These are phyloP conservation scores for Ardeotis arabs DNA, from an alignment of 2,113 vertebrate species.

Conservation along the genomic window DNA sequence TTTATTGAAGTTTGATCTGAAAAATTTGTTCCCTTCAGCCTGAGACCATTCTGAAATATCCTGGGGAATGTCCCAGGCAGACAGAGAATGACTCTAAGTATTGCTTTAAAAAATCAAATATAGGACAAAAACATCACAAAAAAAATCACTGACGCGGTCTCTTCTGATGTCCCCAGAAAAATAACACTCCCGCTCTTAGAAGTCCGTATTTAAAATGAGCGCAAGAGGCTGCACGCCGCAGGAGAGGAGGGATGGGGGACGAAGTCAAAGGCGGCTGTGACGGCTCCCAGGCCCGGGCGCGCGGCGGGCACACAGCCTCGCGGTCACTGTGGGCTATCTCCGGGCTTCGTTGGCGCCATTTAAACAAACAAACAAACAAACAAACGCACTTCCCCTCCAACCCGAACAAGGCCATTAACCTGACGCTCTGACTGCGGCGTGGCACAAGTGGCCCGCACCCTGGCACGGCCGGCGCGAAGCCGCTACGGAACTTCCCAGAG, in stretches of 20 bases:
- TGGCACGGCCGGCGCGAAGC: not conserved
- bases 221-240: accelerated
- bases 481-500: conserved; percentile 47
- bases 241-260: not conserved
- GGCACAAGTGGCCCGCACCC: not conserved
- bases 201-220: not conserved
- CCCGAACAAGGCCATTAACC: not conserved
- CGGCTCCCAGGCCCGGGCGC: accelerated
- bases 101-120: not conserved
- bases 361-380: not conserved
- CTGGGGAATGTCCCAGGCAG: not conserved
- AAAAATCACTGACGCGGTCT: not conserved
- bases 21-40: not conserved
- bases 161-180: not conserved
- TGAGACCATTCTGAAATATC: not conserved
- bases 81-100: not conserved
- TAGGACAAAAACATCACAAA: not conserved
- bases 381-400: not conserved
- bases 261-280: accelerated
- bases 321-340: accelerated
- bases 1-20: not conserved
- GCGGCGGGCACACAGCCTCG: accelerated
- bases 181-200: not conserved
- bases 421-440: accelerated
- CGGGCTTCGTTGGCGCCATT: accelerated